Evolutionary conservation across 2,888 invertebrate genomes (phyloP).

Genomic region (Sipha maydis): DNA sequence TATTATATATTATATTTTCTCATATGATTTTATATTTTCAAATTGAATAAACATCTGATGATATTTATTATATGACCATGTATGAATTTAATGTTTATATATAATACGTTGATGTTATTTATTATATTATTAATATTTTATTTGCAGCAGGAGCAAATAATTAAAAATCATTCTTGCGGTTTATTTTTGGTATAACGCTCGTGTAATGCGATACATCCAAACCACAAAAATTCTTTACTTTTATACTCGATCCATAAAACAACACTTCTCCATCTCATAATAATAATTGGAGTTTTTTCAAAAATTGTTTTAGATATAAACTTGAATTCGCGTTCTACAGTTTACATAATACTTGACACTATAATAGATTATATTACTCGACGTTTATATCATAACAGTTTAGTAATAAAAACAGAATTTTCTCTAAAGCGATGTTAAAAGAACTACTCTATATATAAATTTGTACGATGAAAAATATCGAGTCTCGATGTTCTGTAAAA

Average conservation of each 20-base stretch:
- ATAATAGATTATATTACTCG: too few species aligned
- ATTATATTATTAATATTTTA: not conserved
- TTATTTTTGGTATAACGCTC: not conserved
- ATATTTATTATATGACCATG: not conserved
- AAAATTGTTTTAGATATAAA: not conserved
- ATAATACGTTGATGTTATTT: not conserved
- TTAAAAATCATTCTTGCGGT: slow-evolving; percentile 1
- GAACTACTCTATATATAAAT: too few species aligned
- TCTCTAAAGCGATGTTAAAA: too few species aligned
- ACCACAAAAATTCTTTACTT: not conserved
- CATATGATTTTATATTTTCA: not conserved
- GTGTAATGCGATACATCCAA: not conserved
- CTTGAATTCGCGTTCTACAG: not conserved
- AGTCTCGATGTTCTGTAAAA: too few species aligned
- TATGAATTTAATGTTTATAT: not conserved
- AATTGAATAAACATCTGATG: not conserved
- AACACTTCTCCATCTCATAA: not conserved
- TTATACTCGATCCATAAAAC: not conserved
- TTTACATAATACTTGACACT: too few species aligned
- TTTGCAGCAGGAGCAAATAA: not conserved
- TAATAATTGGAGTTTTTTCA: slow-evolving; percentile 14
- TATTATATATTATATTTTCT: not conserved
- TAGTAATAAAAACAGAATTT: too few species aligned
- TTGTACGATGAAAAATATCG: too few species aligned
- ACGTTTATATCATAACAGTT: too few species aligned